Evolutionary conservation across 2,888 invertebrate genomes (phyloP), one percentile per base, ranked within the genome.

Genomic region (Lagria hirta): DNA sequence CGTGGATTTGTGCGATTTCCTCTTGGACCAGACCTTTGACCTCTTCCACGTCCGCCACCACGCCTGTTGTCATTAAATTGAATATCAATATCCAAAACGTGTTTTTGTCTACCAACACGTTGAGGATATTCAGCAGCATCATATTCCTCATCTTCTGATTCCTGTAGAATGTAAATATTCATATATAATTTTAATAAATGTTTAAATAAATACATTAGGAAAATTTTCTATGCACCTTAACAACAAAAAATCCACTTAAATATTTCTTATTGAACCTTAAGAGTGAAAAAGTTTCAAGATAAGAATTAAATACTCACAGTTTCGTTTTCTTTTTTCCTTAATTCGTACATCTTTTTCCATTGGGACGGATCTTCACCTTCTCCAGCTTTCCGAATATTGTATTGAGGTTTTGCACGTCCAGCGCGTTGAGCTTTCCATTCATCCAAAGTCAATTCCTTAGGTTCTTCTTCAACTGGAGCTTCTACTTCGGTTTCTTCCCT

Each of bases 381-480:
- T 15, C 93, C 94, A 37, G 95, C 89, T 73, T 94, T 93, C 42
- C 96, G 85, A 64, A 94, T 74, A 71, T 96, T 95, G 72, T 85
- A 96, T 60, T 86, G 85, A 32, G 94, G 90, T 70, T 91, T 88
- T 48, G 81, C 80, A 58, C 92, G 84, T 64, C 81, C 80, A 64
- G 84, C 83, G 63, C 88, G 87, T 62, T 88, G 76, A 43, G 91
- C 92, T 73, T 92, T 92, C 84, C 91, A 96, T 78, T 96, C 95
- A 67, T 95, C 95, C 58, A 95, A 76, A 20, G 96, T 96, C 70
- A 96, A 78, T 75, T 88, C 89, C 63, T 87, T 86, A 32, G 86
- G 82, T 70, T 86, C 88, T 55, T 89, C 89, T 62, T 88, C 89
- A 35, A 77, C 77, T 1, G 72, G 68, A 1, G 60, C 49, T 27